Conservation (phyloP, 2,113 vertebrate species). For the Anhinga anhinga region DNA sequence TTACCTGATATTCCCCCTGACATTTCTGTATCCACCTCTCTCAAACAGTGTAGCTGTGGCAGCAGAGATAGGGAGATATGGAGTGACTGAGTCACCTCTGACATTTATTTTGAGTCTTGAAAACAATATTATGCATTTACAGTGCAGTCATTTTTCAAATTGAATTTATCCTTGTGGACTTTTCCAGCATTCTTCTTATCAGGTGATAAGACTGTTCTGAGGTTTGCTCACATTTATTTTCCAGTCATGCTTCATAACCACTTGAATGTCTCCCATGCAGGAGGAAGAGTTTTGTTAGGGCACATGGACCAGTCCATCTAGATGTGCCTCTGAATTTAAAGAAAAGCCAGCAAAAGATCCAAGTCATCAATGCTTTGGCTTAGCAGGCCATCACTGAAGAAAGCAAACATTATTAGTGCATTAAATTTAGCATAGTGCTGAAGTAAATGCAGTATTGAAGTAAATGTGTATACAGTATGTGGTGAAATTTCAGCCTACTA, state of each 20-base stretch:
- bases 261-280: neutral
- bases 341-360: neutral
- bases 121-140: constrained; percentile 47
- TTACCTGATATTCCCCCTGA: constrained; percentile 53
- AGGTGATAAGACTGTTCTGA: neutral
- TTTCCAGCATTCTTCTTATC: constrained; percentile 10
- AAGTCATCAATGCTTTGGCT: neutral
- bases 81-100: constrained; percentile 40
- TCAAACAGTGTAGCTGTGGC: neutral
- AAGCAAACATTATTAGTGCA: neutral
- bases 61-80: constrained; percentile 36
- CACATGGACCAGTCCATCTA: neutral
- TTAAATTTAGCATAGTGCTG: neutral
- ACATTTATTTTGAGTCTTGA: constrained; percentile 62
- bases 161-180: constrained; percentile 30
- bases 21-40: constrained; percentile 48
- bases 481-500: neutral
- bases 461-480: neutral
- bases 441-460: neutral
- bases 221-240: constrained; percentile 26
- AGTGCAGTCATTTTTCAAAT: constrained; percentile 46
- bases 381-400: neutral
- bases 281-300: neutral
- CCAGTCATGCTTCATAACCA: neutral
- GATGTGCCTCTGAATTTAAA: neutral